Conservation (phyloP, 1,140 invertebrate species). For the Papilio glaucus region DNA sequence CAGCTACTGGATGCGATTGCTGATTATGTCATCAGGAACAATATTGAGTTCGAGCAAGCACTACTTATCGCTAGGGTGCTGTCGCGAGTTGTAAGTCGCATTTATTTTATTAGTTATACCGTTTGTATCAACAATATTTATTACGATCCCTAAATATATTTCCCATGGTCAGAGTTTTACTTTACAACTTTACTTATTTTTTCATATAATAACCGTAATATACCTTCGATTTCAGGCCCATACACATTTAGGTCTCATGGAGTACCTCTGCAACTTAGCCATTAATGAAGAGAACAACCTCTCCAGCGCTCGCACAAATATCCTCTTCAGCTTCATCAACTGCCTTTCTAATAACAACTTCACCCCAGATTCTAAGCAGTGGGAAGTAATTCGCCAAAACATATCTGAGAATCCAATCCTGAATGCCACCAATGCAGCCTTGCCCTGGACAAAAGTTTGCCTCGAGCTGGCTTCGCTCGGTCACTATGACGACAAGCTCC, state of each 20-base stretch:
- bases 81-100: constrained; percentile 82
- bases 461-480: constrained; percentile 83
- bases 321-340: constrained; percentile 80
- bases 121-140: not conserved
- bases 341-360: constrained; percentile 84
- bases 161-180: not conserved
- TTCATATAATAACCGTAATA: constrained; percentile 25
- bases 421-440: constrained; percentile 55
- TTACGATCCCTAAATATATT: too few relatives aligned
- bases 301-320: constrained; percentile 54
- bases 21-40: constrained; percentile 76
- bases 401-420: constrained; percentile 70
- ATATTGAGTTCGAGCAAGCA: constrained; percentile 80
- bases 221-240: constrained; percentile 84
- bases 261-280: constrained; percentile 82
- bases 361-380: constrained; percentile 81
- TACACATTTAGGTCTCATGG: constrained; percentile 81
- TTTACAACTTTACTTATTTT: not conserved
- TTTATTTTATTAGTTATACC: too few relatives aligned
- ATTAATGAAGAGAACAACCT: constrained; percentile 66
- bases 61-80: constrained; percentile 80
- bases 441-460: constrained; percentile 80
- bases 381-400: constrained; percentile 77
- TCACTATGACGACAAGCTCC: constrained; percentile 81
- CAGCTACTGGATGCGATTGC: constrained; percentile 81